phyloP scores from a whole-genome alignment of 2,888 invertebrate genomes.

The Patella pellucida region DNA sequence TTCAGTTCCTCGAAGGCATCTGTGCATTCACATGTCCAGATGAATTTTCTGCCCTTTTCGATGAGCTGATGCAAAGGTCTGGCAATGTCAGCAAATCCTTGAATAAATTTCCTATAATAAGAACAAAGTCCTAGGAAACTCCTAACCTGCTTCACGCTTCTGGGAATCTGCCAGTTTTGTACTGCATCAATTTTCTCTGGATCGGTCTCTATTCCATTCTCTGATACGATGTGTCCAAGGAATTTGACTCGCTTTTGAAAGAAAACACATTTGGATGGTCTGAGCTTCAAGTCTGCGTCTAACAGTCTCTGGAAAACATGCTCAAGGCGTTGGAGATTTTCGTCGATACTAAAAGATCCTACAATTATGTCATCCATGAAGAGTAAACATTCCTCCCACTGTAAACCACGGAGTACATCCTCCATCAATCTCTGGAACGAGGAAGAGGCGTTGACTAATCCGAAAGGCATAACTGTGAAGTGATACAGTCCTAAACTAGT shows the following conservation, averaged over 20 bases:
- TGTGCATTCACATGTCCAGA: conserved; percentile 13
- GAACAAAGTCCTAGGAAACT: conserved; percentile 31
- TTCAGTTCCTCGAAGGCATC: conserved; percentile 24
- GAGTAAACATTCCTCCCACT: conserved; percentile 29
- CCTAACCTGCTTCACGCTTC: conserved; percentile 21
- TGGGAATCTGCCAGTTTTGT: conserved; percentile 29
- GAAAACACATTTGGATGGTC: conserved; percentile 37
- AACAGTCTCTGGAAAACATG: conserved; percentile 30
- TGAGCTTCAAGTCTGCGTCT: conserved; percentile 34
- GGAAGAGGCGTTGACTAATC: conserved; percentile 38
- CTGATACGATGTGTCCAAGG: conserved; percentile 35
- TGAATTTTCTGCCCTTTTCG: conserved; percentile 18
- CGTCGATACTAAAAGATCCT: conserved; percentile 13
- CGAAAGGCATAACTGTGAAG: conserved; percentile 36
- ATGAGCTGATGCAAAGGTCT: conserved; percentile 27
- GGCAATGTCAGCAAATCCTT: conserved; percentile 28
- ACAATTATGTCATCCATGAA: conserved; percentile 43
- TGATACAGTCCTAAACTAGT: background rate
- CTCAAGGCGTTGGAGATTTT: conserved; percentile 25
- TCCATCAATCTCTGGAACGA: conserved; percentile 46
- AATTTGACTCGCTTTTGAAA: conserved; percentile 28
- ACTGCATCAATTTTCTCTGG: conserved; percentile 30
- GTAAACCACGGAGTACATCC: conserved; percentile 31
- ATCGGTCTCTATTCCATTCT: conserved; percentile 33
- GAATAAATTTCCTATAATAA: conserved; percentile 33